A percentile compares a stretch with the other conserved stretches of the same genome.
phyloP scores from a whole-genome alignment of 2,113 vertebrate genomes.

The Lamprologus ornatipinnis region DNA sequence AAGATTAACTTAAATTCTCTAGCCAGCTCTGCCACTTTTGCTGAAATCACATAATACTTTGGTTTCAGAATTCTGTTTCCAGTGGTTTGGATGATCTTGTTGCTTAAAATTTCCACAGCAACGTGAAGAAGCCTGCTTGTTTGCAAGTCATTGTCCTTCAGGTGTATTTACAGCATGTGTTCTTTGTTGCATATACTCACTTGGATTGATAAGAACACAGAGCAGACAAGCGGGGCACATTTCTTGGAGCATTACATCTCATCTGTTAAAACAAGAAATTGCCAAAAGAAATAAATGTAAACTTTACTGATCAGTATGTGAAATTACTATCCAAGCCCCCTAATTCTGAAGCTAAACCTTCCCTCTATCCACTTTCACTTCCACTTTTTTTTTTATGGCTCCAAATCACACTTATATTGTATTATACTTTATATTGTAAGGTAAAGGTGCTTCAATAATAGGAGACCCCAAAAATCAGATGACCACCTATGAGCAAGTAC shows the following conservation, averaged over 20 bases:
- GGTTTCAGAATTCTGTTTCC: neutral
- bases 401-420: neutral
- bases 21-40: neutral
- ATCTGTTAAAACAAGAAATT: neutral
- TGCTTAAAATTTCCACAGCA: neutral
- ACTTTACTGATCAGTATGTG: neutral
- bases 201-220: neutral
- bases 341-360: neutral
- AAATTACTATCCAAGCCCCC: neutral
- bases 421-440: neutral
- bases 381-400: neutral
- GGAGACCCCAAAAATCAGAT: neutral
- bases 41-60: neutral
- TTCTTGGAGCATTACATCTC: neutral
- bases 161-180: neutral
- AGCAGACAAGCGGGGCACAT: neutral
- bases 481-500: neutral
- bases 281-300: neutral
- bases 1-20: neutral
- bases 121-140: neutral
- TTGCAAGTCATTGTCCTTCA: neutral
- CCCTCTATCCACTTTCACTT: neutral
- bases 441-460: neutral
- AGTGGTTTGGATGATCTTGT: neutral
- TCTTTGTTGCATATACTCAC: neutral